Base-by-base conservation (phyloP, 2,888 invertebrate species). In the Phortica magna region DNA sequence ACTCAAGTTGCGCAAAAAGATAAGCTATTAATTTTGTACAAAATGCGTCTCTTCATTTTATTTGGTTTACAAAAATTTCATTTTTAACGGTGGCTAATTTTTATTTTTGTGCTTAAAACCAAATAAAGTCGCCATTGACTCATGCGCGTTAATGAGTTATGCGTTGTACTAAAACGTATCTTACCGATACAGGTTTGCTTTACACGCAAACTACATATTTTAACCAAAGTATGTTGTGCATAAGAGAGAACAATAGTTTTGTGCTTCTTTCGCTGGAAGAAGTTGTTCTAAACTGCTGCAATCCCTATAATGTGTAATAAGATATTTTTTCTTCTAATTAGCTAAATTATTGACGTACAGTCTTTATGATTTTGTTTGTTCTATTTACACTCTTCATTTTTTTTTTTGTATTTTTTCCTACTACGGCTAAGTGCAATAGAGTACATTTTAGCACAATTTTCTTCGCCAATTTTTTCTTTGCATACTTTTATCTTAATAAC, bases 1-100 rank as follows among this genome's bases (percentile, higher is more conserved):
- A 68, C 82, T 90, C 17, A 92, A 92, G 83, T 76, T 91, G 80
- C 90, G 92, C 75, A 92, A 92, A 79, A 92, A 92, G 83, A 91
- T 91, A 77, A 91, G 92, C 86, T 91, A 91, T 82, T 89, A 84
- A n/a, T n/a, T n/a, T n/a, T n/a, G n/a, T n/a, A n/a, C n/a, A n/a
- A 85, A 82, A 31, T 31, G 10, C 2, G 64, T 9, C 64, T 7
- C 10, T 14, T 14, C 55, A 55, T 0, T 14, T 55, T 12, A 14
- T 7, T 55, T 17, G 17, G 55, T 55, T 55, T 53, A 31, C 31
- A 55, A 55, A 55, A 55, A 55, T n/a, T n/a, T 17, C 14, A 14
- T 14, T 55, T 2, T 55, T 55, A 2, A 55, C 14, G 31, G 31
- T 31, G 55, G 14, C 55, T n/a, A 14, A 14, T 55, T 55, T 17